Base-by-base conservation (phyloP, 2,113 vertebrate species). In the Thymallus thymallus region DNA sequence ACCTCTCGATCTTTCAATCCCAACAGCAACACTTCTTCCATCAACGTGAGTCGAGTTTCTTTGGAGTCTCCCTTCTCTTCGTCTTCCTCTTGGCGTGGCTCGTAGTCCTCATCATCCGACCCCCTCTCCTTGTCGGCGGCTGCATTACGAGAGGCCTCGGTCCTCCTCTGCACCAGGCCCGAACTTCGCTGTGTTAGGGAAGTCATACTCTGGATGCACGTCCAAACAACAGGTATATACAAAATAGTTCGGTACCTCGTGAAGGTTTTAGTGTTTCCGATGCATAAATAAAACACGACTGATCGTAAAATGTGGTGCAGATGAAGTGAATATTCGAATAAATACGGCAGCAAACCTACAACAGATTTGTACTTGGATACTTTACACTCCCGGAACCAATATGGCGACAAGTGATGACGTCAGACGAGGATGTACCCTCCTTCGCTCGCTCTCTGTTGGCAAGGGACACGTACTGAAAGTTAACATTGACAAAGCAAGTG, bases 1-100 rank as follows among this genome's bases (percentile, higher is more conserved):
- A 98, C 97, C 97, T 98, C 97, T 89, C 96, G 94, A 83, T 99
- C 97, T 91, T 99, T 98, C 82, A 99, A 95, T 85, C 97, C 97
- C 90, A 99, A 78, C 0, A 99, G 94, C 86, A 99, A 80, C 89
- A 99, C 97, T 70, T 98, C 97, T 77, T 99, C 97, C 97, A 99
- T 98, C 46, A 99, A 92, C 0, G 97, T 99, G 26, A 99, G 94
- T 35, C 97, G 90, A 3, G 97, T 98, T 82, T 99, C 97, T 91
- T 98, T 99, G 68, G 95, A 96, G 88, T 98, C 96, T 71, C 94
- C 95, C 90, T 94, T 93, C 83, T 95, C 94, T 0, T 98, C 95
- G 2, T 96, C 95, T 6, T 96, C 95, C 41, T 96, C 95, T n/a
- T 96, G 94, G 55, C 93, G 93, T 63, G 92, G 88, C 69, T 96